phyloP scores from a whole-genome alignment of 2,888 invertebrate species.

The Rhogogaster chlorosoma region DNA sequence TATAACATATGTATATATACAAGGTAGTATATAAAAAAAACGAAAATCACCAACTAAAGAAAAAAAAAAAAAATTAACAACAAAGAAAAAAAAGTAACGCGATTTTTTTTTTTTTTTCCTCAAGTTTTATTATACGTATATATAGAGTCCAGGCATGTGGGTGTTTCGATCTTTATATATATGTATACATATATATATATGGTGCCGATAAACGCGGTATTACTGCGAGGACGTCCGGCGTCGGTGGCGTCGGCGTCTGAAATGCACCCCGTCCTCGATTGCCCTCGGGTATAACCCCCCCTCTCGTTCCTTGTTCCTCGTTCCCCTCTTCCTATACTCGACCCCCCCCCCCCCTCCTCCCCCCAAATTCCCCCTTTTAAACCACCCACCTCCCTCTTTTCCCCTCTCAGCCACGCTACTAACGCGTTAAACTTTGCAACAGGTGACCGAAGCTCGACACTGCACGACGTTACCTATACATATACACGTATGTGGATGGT shows the following conservation, averaged over 20 bases:
- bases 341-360: neutral
- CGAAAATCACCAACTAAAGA: neutral
- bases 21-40: neutral
- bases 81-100: neutral
- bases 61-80: neutral
- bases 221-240: slow-evolving; percentile 44
- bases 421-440: slow-evolving; percentile 61
- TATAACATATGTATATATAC: neutral
- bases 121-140: neutral
- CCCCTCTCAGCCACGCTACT: slow-evolving; percentile 14
- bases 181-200: neutral
- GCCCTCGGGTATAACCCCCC: slow-evolving; percentile 51
- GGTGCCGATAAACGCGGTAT: neutral
- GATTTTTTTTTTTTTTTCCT: neutral
- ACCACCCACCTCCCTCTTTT: neutral
- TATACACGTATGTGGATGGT: neutral
- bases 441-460: slow-evolving; percentile 61
- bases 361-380: neutral
- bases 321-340: neutral
- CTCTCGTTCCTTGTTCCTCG: neutral
- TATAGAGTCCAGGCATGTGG: neutral
- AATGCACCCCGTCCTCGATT: slow-evolving; percentile 51
- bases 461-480: slow-evolving; percentile 51
- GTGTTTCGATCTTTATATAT: neutral
- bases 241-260: slow-evolving; percentile 52